phyloP scores from a whole-genome alignment of 2,113 vertebrate genomes.

The Cinclus cinclus region DNA sequence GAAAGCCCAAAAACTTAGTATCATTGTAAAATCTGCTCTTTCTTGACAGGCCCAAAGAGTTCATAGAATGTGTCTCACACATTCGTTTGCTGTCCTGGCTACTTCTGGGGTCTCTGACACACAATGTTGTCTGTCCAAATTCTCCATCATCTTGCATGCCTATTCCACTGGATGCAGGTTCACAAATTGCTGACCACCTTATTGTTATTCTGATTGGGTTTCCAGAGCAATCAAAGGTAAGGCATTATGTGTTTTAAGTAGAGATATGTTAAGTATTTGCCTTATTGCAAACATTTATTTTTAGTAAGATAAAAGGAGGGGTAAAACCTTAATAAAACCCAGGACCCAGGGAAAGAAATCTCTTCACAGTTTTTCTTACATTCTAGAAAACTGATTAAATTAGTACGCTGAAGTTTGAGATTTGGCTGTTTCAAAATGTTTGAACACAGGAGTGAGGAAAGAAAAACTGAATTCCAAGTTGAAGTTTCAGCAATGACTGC shows the following conservation, averaged over 20 bases:
- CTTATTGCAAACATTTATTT: conserved; percentile 41
- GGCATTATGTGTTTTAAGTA: conserved; percentile 43
- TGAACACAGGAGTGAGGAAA: neutral
- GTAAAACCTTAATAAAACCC: neutral
- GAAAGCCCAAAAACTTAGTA: neutral
- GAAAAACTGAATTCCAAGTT: neutral
- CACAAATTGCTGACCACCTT: conserved; percentile 96
- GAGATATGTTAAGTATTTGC: neutral
- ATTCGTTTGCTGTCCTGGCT: conserved; percentile 98
- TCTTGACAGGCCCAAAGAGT: conserved; percentile 91
- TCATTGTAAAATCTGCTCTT: conserved; percentile 31
- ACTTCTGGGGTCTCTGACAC: conserved; percentile 94
- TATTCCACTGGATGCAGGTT: conserved; percentile 96
- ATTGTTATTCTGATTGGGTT: conserved; percentile 98
- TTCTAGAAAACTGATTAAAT: neutral
- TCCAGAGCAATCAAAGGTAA: conserved; percentile 98
- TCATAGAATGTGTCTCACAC: conserved; percentile 98
- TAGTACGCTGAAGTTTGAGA: neutral
- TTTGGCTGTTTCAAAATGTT: neutral
- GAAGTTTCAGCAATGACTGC: neutral
- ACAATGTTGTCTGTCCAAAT: conserved; percentile 92
- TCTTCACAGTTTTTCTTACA: neutral
- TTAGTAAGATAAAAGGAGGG: conserved; percentile 9
- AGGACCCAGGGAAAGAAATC: neutral
- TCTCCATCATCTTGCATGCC: conserved; percentile 92